Conservation (phyloP, 2,888 invertebrate species). For the Lycaena phlaeas region DNA sequence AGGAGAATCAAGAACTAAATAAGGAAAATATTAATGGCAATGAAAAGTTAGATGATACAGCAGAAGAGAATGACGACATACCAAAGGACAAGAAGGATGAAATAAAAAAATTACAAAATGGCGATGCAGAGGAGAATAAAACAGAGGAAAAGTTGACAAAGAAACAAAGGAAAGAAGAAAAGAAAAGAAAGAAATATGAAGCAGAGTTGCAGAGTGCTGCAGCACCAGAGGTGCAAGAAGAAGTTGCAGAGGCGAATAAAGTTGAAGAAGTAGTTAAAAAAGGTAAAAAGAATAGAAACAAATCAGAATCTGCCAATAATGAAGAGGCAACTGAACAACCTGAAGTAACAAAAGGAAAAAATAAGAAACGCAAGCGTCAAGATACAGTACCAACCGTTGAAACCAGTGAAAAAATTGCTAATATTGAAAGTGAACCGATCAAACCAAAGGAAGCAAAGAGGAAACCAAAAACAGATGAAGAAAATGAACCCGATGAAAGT, state of each 20-base stretch:
- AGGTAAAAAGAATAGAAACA: conserved; percentile 57
- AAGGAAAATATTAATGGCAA: conserved; percentile 9
- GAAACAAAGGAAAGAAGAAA: conserved; percentile 61
- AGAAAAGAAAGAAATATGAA: conserved; percentile 61
- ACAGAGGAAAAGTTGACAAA: conserved; percentile 41
- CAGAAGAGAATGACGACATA: conserved; percentile 15
- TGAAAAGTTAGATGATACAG: conserved; percentile 6
- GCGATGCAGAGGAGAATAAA: conserved; percentile 21
- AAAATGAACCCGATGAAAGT: conserved; percentile 39
- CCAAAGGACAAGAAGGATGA: conserved; percentile 23
- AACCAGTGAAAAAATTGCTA: conserved; percentile 25
- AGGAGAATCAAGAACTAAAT: conserved; percentile 3
- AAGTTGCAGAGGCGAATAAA: conserved; percentile 21
- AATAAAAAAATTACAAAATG: conserved; percentile 21
- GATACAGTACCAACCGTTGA: conserved; percentile 46
- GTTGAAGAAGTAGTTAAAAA: conserved; percentile 40
- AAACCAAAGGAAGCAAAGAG: conserved; percentile 44
- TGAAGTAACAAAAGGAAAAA: conserved; percentile 39
- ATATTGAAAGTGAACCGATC: conserved; percentile 26
- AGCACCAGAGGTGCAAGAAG: conserved; percentile 30
- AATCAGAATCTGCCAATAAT: conserved; percentile 33
- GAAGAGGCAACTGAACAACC: conserved; percentile 26
- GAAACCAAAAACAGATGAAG: conserved; percentile 43
- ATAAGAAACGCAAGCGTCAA: conserved; percentile 56
- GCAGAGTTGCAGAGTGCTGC: conserved; percentile 55